Evolutionary conservation across 2,888 invertebrate species (phyloP).

Genomic region (Chloroclysta siterata): DNA sequence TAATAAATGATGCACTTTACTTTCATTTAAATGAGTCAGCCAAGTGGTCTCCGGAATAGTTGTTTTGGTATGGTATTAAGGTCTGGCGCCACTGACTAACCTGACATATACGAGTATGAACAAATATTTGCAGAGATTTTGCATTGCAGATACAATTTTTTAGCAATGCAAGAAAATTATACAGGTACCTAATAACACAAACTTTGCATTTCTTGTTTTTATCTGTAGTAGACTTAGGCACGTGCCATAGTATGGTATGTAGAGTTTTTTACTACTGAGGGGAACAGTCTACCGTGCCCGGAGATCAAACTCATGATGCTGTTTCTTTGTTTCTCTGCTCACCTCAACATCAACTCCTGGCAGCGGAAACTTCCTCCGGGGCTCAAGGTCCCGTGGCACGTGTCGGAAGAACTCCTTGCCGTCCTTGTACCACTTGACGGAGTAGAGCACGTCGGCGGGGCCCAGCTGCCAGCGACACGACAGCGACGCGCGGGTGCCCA

Average conservation of each 20-base stretch:
- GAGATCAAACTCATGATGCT: too few relatives aligned
- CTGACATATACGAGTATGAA: background rate
- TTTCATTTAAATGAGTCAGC: background rate
- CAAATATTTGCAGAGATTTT: background rate
- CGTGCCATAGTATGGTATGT: too few relatives aligned
- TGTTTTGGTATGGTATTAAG: background rate
- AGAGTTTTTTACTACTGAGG: too few relatives aligned
- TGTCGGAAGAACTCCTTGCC: conserved; percentile 95
- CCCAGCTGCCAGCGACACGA: conserved; percentile 92
- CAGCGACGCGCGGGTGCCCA: conserved; percentile 90
- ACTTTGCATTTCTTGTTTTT: too few relatives aligned
- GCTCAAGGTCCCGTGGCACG: conserved; percentile 92
- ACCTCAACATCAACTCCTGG: conserved; percentile 95
- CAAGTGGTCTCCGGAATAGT: background rate
- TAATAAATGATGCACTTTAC: conserved; percentile 21
- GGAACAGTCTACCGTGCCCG: too few relatives aligned
- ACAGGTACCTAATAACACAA: too few relatives aligned
- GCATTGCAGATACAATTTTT: background rate
- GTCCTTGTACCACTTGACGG: conserved; percentile 97
- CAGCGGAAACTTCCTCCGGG: conserved; percentile 90
- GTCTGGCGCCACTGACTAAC: background rate
- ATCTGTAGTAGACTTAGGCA: too few relatives aligned
- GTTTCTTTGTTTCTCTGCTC: conserved; percentile 39
- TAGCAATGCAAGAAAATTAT: too few relatives aligned
- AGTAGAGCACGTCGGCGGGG: conserved; percentile 92